Evolutionary conservation across 2,113 vertebrate genomes (phyloP), one percentile per base, ranked within the genome.

Genomic region (Coturnix japonica): DNA sequence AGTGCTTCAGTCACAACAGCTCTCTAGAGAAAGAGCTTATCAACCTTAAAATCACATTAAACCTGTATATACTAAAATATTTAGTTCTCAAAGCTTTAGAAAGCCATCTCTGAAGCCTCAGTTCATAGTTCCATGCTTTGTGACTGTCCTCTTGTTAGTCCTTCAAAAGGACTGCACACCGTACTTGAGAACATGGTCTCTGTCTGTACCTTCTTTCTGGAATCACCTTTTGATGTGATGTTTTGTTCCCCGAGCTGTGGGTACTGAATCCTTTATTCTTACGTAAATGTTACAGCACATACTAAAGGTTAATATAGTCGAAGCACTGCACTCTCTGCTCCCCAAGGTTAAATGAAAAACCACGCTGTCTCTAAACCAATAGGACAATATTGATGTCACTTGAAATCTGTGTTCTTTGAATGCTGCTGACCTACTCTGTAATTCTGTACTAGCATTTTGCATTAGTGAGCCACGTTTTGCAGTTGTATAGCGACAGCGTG

Each of bases 221-320:
- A 49, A 77, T 20, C 22, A 84, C 70, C 53, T 79, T 85, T 82
- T 74, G 84, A 76, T 79, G 46, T n/a, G 47, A 75, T 73, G 74
- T 82, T 92, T 90, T 85, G 46, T 95, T 66, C 67, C 61, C 66
- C 56, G 49, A 85, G 60, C 47, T 47, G 26, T 61, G 51, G 43
- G 37, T 0, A 2, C 59, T 43, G 81, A 90, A 54, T 72, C 49
- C 43, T 92, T 87, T 15, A 59, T 90, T 89, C 70, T 79, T 92
- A 71, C 0, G 0, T 90, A 93, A 92, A 93, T 90, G 86, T 81
- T 92, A 80, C 56, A 79, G 63, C 7, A 0, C 46, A 22, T 26
- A 7, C 39, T 92, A 91, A 96, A 93, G 91, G 86, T 94, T 82
- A 91, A 91, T 92, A 26, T 3, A 91, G 81, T 93, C 86, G 70